A percentile compares a stretch with the other conserved stretches of the same genome.
phyloP scores from a whole-genome alignment of 2,113 vertebrate genomes.

The Uropsilus gracilis region DNA sequence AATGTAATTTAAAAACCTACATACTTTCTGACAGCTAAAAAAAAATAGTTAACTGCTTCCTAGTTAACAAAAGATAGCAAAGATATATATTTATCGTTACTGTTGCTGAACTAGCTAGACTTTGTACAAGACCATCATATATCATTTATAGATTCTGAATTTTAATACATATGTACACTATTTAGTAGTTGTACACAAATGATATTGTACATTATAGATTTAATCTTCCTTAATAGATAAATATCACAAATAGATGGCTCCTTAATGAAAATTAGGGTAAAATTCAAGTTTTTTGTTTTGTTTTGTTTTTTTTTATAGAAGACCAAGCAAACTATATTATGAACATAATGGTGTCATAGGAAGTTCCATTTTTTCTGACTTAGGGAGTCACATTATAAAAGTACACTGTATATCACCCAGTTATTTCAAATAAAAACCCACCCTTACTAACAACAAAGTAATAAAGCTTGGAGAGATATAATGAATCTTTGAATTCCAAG shows the following conservation, averaged over 20 bases:
- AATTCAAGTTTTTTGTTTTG: neutral
- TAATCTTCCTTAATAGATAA: neutral
- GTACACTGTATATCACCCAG: conserved; percentile 41
- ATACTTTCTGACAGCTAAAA: neutral
- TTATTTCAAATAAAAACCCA: conserved; percentile 65
- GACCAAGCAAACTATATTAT: conserved; percentile 33
- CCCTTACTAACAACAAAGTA: conserved; percentile 50
- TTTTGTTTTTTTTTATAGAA: neutral
- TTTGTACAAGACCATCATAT: neutral
- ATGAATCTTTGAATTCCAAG: conserved; percentile 67
- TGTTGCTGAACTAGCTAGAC: neutral
- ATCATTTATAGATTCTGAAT: neutral
- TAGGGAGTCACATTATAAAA: conserved; percentile 38
- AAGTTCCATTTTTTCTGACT: conserved; percentile 52
- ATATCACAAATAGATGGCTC: neutral
- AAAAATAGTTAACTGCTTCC: too few species aligned
- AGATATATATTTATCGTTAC: neutral
- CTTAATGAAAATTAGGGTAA: conserved; percentile 8
- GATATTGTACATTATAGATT: neutral
- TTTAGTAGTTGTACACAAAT: neutral
- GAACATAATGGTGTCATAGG: neutral
- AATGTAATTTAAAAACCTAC: neutral
- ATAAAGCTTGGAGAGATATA: conserved; percentile 70
- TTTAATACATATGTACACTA: neutral
- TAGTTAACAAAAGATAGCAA: neutral